These are phyloP conservation scores for Dicentrarchus labrax DNA, from an alignment of 2,113 vertebrate species.

Conservation along the genomic window DNA sequence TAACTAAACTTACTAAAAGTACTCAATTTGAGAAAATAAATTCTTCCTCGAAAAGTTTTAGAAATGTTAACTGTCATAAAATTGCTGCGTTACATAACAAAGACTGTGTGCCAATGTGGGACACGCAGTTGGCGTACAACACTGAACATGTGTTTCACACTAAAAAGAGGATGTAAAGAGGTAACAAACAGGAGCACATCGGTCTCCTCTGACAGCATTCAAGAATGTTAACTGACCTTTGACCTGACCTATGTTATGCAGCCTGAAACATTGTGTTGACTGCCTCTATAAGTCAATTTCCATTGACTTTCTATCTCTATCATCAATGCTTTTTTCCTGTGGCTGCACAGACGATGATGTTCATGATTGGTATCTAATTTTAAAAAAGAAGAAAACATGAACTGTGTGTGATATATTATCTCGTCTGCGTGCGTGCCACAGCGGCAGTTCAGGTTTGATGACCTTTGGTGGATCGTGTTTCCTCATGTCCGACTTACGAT, in stretches of 20 bases:
- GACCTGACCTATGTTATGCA: conserved; percentile 52
- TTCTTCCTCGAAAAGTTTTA: neutral
- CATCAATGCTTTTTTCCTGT: conserved; percentile 4
- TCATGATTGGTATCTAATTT: conserved; percentile 26
- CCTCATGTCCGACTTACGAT: conserved; percentile 91
- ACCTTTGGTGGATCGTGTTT: conserved; percentile 67
- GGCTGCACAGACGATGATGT: neutral
- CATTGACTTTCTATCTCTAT: neutral
- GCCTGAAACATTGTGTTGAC: conserved; percentile 56
- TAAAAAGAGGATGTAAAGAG: conserved; percentile 67
- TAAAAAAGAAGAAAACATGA: conserved; percentile 7
- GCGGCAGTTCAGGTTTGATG: conserved; percentile 46
- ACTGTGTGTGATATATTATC: conserved; percentile 17
- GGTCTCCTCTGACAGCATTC: conserved; percentile 59
- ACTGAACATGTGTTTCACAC: conserved; percentile 66
- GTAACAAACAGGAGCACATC: conserved; percentile 69
- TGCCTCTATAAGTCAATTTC: conserved; percentile 6
- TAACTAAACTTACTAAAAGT: neutral
- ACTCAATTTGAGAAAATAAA: neutral
- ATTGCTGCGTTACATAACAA: conserved; percentile 42
- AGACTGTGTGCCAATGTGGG: conserved; percentile 26
- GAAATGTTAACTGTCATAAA: neutral
- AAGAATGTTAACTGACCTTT: conserved; percentile 70
- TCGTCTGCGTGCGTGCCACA: conserved; percentile 9
- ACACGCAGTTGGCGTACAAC: conserved; percentile 3